Evolutionary conservation across 2,888 invertebrate genomes (phyloP).

Genomic region (Pachliopta kotzebuea): DNA sequence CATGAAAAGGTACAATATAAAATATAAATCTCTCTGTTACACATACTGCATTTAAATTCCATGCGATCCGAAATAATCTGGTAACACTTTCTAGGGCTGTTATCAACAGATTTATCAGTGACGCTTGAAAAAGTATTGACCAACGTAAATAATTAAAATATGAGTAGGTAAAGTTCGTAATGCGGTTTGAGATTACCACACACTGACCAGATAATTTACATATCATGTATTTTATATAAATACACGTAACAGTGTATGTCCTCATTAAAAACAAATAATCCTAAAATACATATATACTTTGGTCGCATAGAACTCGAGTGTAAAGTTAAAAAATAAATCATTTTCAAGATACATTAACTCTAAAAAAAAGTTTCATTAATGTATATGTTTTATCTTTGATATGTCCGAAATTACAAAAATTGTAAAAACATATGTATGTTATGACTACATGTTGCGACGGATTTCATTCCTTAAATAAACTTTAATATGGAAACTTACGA

Average conservation of each 20-base stretch:
- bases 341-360: too few relatives aligned
- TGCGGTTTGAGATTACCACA: conserved; percentile 9
- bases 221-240: conserved; percentile 6
- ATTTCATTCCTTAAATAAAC: too few relatives aligned
- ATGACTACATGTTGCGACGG: too few relatives aligned
- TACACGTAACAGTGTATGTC: background rate
- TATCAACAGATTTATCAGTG: conserved; percentile 34
- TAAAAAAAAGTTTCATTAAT: too few relatives aligned
- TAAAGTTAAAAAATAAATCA: background rate
- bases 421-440: too few relatives aligned
- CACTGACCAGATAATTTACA: background rate
- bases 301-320: background rate
- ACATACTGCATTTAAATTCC: background rate
- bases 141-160: conserved; percentile 24
- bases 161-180: background rate
- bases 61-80: conserved; percentile 16
- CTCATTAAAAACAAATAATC: background rate
- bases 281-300: background rate
- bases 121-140: conserved; percentile 31
- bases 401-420: too few relatives aligned
- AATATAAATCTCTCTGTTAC: background rate
- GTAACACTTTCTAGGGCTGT: conserved; percentile 29
- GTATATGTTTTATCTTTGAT: too few relatives aligned
- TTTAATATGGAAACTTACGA: conserved; percentile 53
- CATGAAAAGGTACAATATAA: conserved; percentile 7